These are phyloP conservation scores for Nemapogon koenigi DNA, from an alignment of 2,888 invertebrate species.

Conservation along the genomic window DNA sequence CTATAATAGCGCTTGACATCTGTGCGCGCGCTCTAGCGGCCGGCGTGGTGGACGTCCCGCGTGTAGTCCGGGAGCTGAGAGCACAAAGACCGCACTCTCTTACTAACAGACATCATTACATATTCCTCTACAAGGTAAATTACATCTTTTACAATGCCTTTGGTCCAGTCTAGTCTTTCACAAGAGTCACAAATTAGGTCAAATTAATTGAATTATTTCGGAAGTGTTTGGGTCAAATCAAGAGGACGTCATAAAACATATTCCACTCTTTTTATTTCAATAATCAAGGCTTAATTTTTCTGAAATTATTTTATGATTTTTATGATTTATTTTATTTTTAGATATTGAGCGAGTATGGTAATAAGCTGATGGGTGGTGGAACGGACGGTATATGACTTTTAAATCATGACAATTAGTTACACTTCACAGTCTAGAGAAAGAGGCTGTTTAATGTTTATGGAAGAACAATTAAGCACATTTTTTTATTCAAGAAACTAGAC, in stretches of 20 bases:
- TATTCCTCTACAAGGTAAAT: conserved; percentile 86
- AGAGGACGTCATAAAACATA: conserved; percentile 82
- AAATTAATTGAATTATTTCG: no score
- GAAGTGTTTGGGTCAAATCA: conserved; percentile 83
- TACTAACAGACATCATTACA: conserved; percentile 90
- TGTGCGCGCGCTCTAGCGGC: conserved; percentile 85
- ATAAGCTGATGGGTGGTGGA: conserved; percentile 76
- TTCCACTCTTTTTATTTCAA: conserved; percentile 90
- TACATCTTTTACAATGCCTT: not conserved
- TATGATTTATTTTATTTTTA: conserved; percentile 39
- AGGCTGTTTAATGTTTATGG: no score
- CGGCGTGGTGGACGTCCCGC: conserved; percentile 83
- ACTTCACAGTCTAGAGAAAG: no score
- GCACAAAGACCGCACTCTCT: conserved; percentile 89
- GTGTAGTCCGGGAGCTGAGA: conserved; percentile 82
- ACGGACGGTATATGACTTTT: conserved; percentile 41
- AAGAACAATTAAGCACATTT: no score
- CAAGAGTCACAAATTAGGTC: no score
- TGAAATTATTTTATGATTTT: conserved; percentile 70
- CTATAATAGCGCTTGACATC: conserved; percentile 84
- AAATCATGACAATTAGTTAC: no score
- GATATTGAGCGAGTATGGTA: conserved; percentile 84
- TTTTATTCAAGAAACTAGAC: no score
- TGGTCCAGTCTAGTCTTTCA: no score
- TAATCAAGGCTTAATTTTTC: conserved; percentile 92